phyloP scores from a whole-genome alignment of 2,113 vertebrate genomes.

The Lasiurus borealis region DNA sequence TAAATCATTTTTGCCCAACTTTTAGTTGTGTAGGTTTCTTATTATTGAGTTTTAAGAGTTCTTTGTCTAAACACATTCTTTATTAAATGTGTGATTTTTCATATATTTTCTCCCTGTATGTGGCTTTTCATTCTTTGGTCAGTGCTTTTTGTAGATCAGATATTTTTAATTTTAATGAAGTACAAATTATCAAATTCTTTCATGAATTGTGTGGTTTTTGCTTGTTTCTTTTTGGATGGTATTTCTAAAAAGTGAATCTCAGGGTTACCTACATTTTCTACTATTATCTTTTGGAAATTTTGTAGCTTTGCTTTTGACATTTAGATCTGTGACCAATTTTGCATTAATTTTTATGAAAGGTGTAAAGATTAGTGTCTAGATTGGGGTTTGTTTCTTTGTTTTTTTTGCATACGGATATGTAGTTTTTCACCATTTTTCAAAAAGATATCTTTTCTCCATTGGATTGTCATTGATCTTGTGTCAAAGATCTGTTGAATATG shows the following conservation, averaged over 20 bases:
- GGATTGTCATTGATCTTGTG: neutral
- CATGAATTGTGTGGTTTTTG: neutral
- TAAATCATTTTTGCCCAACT: neutral
- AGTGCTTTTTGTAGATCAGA: neutral
- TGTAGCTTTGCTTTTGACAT: neutral
- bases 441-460: neutral
- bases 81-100: neutral
- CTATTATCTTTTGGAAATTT: neutral
- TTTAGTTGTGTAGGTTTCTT: constrained; percentile 29
- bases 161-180: neutral
- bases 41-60: neutral
- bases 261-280: neutral
- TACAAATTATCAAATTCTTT: neutral
- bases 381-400: neutral
- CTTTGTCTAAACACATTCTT: neutral
- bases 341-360: neutral
- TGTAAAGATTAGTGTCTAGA: neutral
- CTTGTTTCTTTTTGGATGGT: neutral
- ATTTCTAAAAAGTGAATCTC: neutral
- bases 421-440: neutral
- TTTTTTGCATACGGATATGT: neutral
- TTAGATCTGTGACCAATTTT: neutral
- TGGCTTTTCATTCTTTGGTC: constrained; percentile 4
- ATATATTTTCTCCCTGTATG: neutral
- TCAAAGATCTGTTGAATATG: neutral